Evolutionary conservation across 2,888 invertebrate species (phyloP).

Genomic region (Microctonus hyperodae): DNA sequence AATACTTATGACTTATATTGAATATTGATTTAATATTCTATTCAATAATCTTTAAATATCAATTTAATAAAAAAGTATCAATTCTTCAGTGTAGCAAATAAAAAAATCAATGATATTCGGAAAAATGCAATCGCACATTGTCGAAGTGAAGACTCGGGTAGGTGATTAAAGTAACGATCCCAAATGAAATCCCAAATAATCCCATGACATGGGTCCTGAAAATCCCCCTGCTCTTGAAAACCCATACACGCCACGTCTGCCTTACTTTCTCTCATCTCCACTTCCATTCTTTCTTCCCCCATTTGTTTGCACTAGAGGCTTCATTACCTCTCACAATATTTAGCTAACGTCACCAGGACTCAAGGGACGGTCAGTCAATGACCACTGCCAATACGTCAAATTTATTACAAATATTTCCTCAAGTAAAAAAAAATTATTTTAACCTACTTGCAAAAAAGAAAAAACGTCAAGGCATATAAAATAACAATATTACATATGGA

Average conservation of each 20-base stretch:
- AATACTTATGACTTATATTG: too few relatives aligned
- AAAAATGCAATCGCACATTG: not conserved
- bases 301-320: constrained; percentile 57
- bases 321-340: constrained; percentile 63
- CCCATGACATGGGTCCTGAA: constrained; percentile 53
- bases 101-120: not conserved
- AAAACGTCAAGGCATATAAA: not conserved
- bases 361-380: constrained; percentile 48
- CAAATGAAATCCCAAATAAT: constrained; percentile 50
- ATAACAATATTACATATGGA: constrained; percentile 4
- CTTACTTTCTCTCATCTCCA: constrained; percentile 35
- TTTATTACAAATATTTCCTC: constrained; percentile 29
- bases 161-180: constrained; percentile 47
- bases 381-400: constrained; percentile 42
- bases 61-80: too few relatives aligned
- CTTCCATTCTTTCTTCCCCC: constrained; percentile 32
- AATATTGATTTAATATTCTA: too few relatives aligned
- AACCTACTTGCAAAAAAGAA: constrained; percentile 14
- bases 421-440: constrained; percentile 27
- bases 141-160: constrained; percentile 29
- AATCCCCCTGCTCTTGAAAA: constrained; percentile 27
- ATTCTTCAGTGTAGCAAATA: too few relatives aligned
- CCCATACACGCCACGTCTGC: constrained; percentile 38
- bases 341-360: constrained; percentile 54
- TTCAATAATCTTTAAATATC: not conserved